Evolutionary conservation across 30 jellyfish, hydroid and myxozoan genomes (phyloP), one percentile per base, ranked within the genome.

Genomic region (Sanderia malayensis): DNA sequence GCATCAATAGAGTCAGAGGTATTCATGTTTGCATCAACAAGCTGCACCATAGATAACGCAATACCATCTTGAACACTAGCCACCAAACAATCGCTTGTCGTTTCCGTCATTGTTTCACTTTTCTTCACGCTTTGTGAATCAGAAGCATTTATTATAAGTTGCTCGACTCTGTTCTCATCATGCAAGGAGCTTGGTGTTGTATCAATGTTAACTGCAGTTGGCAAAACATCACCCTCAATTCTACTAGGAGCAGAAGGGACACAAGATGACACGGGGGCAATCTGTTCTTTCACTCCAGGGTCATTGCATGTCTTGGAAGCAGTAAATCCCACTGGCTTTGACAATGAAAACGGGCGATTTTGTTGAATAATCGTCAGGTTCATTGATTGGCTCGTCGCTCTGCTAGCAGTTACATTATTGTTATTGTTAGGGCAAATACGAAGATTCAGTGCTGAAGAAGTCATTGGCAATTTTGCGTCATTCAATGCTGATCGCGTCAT

Each of bases 401-500:
- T 60, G 19, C n/a, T n/a, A n/a, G n/a, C n/a, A n/a, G n/a, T n/a
- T n/a, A n/a, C n/a, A n/a, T n/a, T n/a, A n/a, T n/a, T n/a, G n/a
- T n/a, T n/a, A n/a, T n/a, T n/a, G n/a, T n/a, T n/a, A n/a, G n/a
- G n/a, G n/a, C n/a, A n/a, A n/a, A n/a, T n/a, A n/a, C n/a, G n/a
- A n/a, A n/a, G n/a, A n/a, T n/a, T n/a, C n/a, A n/a, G n/a, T n/a
- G n/a, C n/a, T n/a, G n/a, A n/a, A n/a, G 82, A 44, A 34, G 53
- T 34, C 60, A 58, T 60, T 18, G 89, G 82, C 25, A 49, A 15
- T 65, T 76, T 67, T 1, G 81, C 17, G 15, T 78, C 89, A 31
- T 31, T 44, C 17, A 53, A 47, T 24, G 71, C 89, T 11, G 78
- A 30, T 20, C 30, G 47, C 21, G 89, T 78, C 89, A 78, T 78